Evolutionary conservation across 2,113 vertebrate species (phyloP).

Genomic region (Cairina moschata): DNA sequence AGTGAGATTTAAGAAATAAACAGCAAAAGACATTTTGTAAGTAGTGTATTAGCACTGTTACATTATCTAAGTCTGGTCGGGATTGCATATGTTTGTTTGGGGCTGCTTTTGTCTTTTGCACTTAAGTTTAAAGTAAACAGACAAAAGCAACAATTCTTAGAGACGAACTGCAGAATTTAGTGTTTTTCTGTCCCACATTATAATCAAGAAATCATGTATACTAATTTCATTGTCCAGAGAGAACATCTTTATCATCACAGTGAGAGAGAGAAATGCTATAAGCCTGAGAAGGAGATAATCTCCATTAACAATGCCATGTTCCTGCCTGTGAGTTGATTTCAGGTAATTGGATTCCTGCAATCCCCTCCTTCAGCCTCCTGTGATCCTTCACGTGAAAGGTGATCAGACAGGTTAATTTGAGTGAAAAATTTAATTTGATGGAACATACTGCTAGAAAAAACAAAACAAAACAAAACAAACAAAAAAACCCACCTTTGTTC

Average conservation of each 20-base stretch:
- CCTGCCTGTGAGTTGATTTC: conserved; percentile 1
- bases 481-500: not conserved
- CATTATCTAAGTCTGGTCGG: not conserved
- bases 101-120: not conserved
- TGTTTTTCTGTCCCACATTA: not conserved
- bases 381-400: not conserved
- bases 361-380: not conserved
- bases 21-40: not conserved
- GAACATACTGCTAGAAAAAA: not conserved
- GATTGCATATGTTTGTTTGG: not conserved
- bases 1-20: not conserved
- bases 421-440: not conserved
- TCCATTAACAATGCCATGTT: not conserved
- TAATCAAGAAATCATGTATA: not conserved
- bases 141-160: not conserved
- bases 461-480: too few species aligned
- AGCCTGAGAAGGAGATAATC: conserved; percentile 5
- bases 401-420: not conserved
- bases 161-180: not conserved
- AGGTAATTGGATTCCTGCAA: conserved; percentile 28
- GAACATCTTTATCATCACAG: not conserved
- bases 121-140: not conserved
- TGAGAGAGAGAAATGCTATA: not conserved
- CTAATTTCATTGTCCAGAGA: conserved; percentile 2
- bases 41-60: not conserved